Base-by-base conservation (phyloP, 2,888 invertebrate species). In the Dasypogon diadema region DNA sequence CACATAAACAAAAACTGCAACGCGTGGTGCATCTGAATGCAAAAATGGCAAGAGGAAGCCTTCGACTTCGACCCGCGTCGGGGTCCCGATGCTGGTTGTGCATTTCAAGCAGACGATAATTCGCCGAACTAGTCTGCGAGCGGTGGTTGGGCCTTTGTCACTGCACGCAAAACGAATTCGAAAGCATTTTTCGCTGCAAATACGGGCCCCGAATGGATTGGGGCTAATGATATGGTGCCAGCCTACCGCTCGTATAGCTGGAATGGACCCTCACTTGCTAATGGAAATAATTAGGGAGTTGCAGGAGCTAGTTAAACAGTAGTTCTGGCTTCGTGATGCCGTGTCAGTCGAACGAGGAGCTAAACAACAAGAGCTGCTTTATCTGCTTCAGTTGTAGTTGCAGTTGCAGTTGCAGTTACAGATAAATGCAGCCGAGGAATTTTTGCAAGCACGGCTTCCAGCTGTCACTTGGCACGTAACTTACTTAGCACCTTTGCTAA, bases 21-120 rank as follows among this genome's bases (percentile, higher is more conserved):
- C 21, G 51, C 51, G 51, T 51, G 51, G 16, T 51, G 51, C 8
- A 51, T 51, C 2, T 21, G 16, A 16, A 51, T 51, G 18, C 51
- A 51, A 51, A 51, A 51, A 51, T 51, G 51, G 42, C 42, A 3
- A 51, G 18, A n/a, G n/a, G 51, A 51, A 12, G 18, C 16, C 18
- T 51, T 21, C 51, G 21, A 51, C 51, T 51, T 3, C 18, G 16
- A 12, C 51, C 51, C 5, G 12, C 10, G 10, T 30, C 5, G 5
- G 10, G 34, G 8, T 51, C 18, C 51, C 16, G 51, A 6, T 51
- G 51, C 21, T 51, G 16, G 51, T 51, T n/a, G 12, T 51, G 51
- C 51, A 51, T 51, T 51, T 21, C 8, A 60, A 42, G 21, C 60
- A 60, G 60, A 60, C 60, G 60, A 60, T 60, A 60, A 60, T 37